Percentiles rank a stretch among this genome's conserved stretches.
Evolutionary conservation across 1,140 invertebrate genomes (phyloP).

Genomic region (Pseudoatta argentina): DNA sequence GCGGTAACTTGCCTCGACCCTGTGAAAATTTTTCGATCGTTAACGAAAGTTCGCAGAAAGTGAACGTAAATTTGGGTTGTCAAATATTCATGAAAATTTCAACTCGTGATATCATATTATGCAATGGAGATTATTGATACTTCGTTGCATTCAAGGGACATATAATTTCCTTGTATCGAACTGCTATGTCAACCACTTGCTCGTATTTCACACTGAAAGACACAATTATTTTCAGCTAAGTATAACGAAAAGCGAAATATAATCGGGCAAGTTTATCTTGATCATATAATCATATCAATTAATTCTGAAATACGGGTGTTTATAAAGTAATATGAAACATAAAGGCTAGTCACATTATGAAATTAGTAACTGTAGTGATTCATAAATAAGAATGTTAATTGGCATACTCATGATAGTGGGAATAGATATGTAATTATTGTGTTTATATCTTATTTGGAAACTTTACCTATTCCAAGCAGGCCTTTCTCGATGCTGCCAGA

Average conservation of each 20-base stretch:
- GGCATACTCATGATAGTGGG: neutral
- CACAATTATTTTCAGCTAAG: slow-evolving; percentile 39
- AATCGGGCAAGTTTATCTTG: neutral
- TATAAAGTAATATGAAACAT: neutral
- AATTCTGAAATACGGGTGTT: neutral
- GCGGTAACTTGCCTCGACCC: slow-evolving; percentile 30
- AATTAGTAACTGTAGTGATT: slow-evolving; percentile 21
- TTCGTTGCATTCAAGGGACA: slow-evolving; percentile 21
- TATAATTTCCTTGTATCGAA: slow-evolving; percentile 16
- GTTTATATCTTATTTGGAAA: neutral
- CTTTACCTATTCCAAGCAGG: slow-evolving; percentile 88
- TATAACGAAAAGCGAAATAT: slow-evolving; percentile 1
- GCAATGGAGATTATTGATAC: slow-evolving; percentile 7
- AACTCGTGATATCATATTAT: slow-evolving; percentile 18
- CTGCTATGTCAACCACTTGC: slow-evolving; percentile 31
- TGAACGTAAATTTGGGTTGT: neutral
- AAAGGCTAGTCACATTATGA: slow-evolving; percentile 31
- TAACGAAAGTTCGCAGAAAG: slow-evolving; percentile 26
- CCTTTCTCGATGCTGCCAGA: slow-evolving; percentile 90
- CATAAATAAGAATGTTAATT: slow-evolving; percentile 11
- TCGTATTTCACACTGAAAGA: slow-evolving; percentile 40
- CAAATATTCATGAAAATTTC: slow-evolving; percentile 30
- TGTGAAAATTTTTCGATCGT: slow-evolving; percentile 31
- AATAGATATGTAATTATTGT: neutral
- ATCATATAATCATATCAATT: neutral